These are phyloP conservation scores for Rhinolophus sinicus DNA, from an alignment of 2,113 vertebrate species.

Conservation along the genomic window DNA sequence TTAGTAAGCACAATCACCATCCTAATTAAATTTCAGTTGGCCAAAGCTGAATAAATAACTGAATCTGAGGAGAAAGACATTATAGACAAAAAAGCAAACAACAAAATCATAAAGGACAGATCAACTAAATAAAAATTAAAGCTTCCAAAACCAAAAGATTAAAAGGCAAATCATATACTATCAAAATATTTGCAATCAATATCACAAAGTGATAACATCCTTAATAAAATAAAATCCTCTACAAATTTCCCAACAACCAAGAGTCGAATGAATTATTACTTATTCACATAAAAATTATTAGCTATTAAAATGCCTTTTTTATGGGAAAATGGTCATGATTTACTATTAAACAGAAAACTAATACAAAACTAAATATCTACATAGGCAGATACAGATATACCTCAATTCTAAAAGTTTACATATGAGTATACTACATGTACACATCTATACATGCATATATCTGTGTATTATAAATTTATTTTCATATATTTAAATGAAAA, in stretches of 20 bases:
- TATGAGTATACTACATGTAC: not conserved
- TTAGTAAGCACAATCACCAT: not conserved
- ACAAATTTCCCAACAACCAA: not conserved
- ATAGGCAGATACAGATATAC: not conserved
- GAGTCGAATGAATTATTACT: not conserved
- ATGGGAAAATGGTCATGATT: not conserved
- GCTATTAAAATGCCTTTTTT: not conserved
- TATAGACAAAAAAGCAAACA: not conserved
- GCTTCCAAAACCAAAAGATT: not conserved
- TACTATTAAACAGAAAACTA: not conserved
- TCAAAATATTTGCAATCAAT: not conserved
- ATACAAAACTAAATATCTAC: not conserved
- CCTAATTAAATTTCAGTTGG: slow-evolving; percentile 3
- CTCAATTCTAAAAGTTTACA: not conserved
- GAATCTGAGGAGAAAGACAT: not conserved
- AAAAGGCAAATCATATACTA: not conserved
- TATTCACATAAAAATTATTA: not conserved
- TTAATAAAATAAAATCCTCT: not conserved
- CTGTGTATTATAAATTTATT: not conserved
- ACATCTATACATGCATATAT: not conserved
- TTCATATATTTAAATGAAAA: not conserved
- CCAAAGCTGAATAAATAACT: slow-evolving; percentile 18
- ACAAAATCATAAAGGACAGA: slow-evolving; percentile 1
- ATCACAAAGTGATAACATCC: not conserved
- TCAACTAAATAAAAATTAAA: slow-evolving; percentile 2